A percentile compares a stretch with the other conserved stretches of the same genome.
Evolutionary conservation across 1,140 invertebrate genomes (phyloP).

Genomic region (Pachypeltis micranthus): DNA sequence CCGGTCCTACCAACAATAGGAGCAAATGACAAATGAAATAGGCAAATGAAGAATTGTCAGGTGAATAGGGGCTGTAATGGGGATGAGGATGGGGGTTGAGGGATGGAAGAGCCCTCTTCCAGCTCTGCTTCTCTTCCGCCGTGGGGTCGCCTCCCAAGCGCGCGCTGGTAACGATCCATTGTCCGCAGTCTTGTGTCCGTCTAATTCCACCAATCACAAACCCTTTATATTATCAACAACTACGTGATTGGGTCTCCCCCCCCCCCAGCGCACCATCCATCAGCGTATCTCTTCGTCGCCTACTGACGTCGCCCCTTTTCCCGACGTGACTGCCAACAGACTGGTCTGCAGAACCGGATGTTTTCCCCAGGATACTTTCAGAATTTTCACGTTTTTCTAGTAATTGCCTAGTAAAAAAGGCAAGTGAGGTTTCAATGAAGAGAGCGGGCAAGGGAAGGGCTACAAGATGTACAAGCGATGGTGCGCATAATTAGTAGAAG

Average conservation of each 20-base stretch:
- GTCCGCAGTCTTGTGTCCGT: conserved; percentile 7
- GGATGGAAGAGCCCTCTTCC: background rate
- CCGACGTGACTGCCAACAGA: too few relatives aligned
- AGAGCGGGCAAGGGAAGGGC: too few relatives aligned
- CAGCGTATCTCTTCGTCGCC: too few relatives aligned
- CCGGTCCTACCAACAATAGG: conserved; percentile 32
- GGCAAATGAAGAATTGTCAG: conserved; percentile 42
- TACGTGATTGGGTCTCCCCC: conserved; percentile 10
- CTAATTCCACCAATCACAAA: conserved; percentile 16
- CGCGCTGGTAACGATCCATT: conserved; percentile 12
- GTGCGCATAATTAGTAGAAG: too few relatives aligned
- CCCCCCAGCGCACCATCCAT: background rate
- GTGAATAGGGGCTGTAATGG: conserved; percentile 19
- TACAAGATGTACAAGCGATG: too few relatives aligned
- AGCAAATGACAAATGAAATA: conserved; percentile 39
- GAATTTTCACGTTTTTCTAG: too few relatives aligned
- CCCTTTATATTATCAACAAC: conserved; percentile 15
- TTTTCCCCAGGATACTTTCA: too few relatives aligned
- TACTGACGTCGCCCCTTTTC: too few relatives aligned
- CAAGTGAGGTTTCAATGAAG: too few relatives aligned
- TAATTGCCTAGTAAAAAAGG: too few relatives aligned
- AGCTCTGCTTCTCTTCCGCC: background rate
- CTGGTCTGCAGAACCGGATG: too few relatives aligned
- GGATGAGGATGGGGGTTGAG: background rate
- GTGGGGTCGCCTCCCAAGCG: background rate